Conservation (phyloP, 1,140 invertebrate genomes). For the Lethrus apterus region DNA sequence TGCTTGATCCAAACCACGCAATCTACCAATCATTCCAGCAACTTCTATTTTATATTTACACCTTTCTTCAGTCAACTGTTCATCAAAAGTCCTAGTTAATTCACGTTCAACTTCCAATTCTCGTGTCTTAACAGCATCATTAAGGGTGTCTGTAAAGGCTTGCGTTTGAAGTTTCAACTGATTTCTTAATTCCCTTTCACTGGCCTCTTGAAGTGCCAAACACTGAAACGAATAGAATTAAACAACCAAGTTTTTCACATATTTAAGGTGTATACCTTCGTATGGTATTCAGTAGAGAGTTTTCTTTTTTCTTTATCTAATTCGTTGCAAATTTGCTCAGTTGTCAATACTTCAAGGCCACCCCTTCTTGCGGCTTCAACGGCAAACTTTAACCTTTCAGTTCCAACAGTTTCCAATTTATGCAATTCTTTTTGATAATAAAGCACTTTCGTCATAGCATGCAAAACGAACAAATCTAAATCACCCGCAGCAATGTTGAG, state of each 20-base stretch:
- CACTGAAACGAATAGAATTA: conserved; percentile 44
- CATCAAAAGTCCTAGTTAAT: conserved; percentile 58
- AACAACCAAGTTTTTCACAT: neutral
- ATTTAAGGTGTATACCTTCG: conserved; percentile 41
- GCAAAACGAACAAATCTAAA: conserved; percentile 60
- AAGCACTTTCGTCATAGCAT: conserved; percentile 57
- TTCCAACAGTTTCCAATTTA: conserved; percentile 56
- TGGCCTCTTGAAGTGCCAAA: conserved; percentile 52
- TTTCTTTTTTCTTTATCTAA: conserved; percentile 50
- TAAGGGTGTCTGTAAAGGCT: conserved; percentile 75
- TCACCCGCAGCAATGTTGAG: conserved; percentile 55
- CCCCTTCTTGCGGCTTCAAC: conserved; percentile 49
- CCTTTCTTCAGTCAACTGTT: conserved; percentile 61
- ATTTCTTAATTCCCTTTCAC: conserved; percentile 65
- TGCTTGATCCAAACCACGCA: conserved; percentile 81
- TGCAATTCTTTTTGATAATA: conserved; percentile 65
- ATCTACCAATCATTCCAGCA: conserved; percentile 69
- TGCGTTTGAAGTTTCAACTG: conserved; percentile 74
- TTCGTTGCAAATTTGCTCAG: conserved; percentile 46
- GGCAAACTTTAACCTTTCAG: conserved; percentile 53
- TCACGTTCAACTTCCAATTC: conserved; percentile 60
- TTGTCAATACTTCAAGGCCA: conserved; percentile 40
- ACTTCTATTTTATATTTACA: conserved; percentile 69
- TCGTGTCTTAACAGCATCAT: conserved; percentile 63
- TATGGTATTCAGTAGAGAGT: conserved; percentile 48